Conservation (phyloP, 2,113 vertebrate species). For the Athene noctua region DNA sequence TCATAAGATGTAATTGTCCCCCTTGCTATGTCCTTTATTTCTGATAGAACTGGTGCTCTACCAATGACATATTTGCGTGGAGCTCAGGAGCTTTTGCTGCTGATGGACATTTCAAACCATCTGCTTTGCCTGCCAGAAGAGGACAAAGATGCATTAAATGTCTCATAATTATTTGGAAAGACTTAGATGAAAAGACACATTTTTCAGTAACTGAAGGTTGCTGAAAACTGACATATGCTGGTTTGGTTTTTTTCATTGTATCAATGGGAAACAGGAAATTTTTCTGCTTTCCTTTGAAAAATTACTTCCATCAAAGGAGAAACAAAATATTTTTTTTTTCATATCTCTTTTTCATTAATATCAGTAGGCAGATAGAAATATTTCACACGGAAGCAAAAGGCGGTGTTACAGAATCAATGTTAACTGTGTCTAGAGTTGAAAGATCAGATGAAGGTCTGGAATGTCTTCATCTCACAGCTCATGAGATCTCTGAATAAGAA, state of each 20-base stretch:
- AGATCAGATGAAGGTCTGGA: constrained; percentile 6
- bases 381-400: background rate
- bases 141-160: background rate
- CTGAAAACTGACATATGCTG: background rate
- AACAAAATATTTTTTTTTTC: background rate
- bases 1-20: background rate
- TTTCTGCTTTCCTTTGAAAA: background rate
- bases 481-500: background rate
- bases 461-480: background rate
- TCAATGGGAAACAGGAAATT: background rate
- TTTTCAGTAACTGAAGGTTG: background rate
- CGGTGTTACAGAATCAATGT: background rate
- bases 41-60: background rate
- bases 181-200: background rate
- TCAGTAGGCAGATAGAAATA: background rate
- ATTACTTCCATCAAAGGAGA: background rate
- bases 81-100: background rate
- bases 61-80: rapidly evolving
- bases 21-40: background rate
- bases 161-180: background rate
- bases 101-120: background rate
- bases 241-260: background rate
- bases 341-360: background rate
- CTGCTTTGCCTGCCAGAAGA: background rate
- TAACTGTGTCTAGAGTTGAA: background rate